These are phyloP conservation scores for Calephelis nemesis DNA, from an alignment of 1,140 invertebrate species.

Conservation along the genomic window DNA sequence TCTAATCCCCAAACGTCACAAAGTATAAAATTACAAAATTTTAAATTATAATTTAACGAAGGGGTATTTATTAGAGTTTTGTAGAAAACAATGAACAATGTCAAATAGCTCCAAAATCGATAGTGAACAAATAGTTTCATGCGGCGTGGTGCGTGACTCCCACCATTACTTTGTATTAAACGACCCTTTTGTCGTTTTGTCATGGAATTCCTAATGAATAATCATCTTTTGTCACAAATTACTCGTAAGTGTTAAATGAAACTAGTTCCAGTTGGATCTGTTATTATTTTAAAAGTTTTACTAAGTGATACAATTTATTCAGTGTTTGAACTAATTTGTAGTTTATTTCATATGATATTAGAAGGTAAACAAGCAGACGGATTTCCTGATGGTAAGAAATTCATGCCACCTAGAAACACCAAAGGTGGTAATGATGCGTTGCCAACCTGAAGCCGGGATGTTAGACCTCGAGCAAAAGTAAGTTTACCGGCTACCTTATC, in stretches of 20 bases:
- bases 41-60: background rate
- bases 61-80: background rate
- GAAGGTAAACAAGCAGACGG: too few relatives aligned
- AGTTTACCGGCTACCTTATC: too few relatives aligned
- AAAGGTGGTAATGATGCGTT: too few relatives aligned
- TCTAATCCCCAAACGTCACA: too few relatives aligned
- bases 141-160: conserved; percentile 7
- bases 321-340: too few relatives aligned
- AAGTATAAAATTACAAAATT: too few relatives aligned
- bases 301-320: background rate
- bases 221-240: conserved; percentile 17
- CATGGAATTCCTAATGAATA: conserved; percentile 15
- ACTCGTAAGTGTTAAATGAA: conserved; percentile 4
- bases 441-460: too few relatives aligned
- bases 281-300: conserved; percentile 1
- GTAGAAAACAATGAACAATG: background rate
- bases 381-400: too few relatives aligned
- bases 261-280: background rate
- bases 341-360: too few relatives aligned
- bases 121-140: conserved; percentile 4
- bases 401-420: too few relatives aligned
- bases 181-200: conserved; percentile 16
- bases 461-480: too few relatives aligned
- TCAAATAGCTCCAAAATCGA: background rate
- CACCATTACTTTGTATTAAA: conserved; percentile 10